Evolutionary conservation across 2,113 vertebrate species (phyloP), one percentile per base, ranked within the genome.

Genomic region (Nothocercus nigrocapillus): DNA sequence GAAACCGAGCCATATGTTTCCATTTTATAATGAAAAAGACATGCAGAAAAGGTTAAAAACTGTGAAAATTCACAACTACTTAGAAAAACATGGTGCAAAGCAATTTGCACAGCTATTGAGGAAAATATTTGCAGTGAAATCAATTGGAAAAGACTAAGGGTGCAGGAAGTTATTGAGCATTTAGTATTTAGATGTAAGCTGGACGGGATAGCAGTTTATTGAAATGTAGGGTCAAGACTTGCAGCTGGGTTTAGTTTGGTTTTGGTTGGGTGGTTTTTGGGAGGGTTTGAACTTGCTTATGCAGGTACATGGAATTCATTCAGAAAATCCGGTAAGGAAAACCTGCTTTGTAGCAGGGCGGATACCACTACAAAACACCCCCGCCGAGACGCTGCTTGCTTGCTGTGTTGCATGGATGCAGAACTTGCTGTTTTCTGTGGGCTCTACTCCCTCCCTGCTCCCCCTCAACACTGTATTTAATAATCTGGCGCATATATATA

Each of bases 1-100:
- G 85, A 92, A 97, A 89, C 85, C 61, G 73, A 89, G 79, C 93
- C 89, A 61, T 95, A 77, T 94, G 83, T 84, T 90, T 93, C 77
- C 72, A 67, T 89, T 92, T 83, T 56, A 32, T 67, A 85, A 66
- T 73, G 72, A 94, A 94, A 93, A 82, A 94, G 82, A 54, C 56
- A 80, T 22, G 62, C 27, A 58, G 74, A 56, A 89, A 96, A 90
- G 69, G 38, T 64, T 80, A 32, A 45, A 83, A 36, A 68, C 64
- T 64, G 40, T 69, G 74, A 82, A 79, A 87, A 63, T 25, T 82
- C 49, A 7, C 75, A 66, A 7, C 24, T 89, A 38, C 38, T 53
- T 67, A 51, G 51, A 32, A 16, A 13, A 47, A 45, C 2, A 1
- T 9, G 20, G 38, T 19, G 78, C 28, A 63, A 84, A 86, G 51